These are phyloP conservation scores for Pocillopora grandis DNA, from an alignment of 92 coral and sea anemone genomes.

Conservation along the genomic window DNA sequence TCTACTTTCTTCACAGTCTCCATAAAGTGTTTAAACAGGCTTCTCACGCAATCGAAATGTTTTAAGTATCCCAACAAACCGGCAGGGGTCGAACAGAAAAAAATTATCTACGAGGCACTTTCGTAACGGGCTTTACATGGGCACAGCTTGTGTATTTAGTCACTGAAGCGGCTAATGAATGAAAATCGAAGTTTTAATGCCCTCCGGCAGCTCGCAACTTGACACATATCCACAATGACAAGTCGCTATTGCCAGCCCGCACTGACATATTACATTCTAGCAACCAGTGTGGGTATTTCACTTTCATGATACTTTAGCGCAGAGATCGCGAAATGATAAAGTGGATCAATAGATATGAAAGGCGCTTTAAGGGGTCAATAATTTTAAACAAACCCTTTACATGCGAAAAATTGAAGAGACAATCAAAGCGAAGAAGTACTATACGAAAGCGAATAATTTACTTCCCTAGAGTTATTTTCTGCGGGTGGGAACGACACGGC, in stretches of 20 bases:
- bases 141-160: constrained; percentile 16
- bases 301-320: constrained; percentile 2
- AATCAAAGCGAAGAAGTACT: background rate
- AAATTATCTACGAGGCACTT: background rate
- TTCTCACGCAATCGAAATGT: constrained; percentile 16
- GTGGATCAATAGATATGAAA: background rate
- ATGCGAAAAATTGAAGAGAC: background rate
- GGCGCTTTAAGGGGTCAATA: background rate
- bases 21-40: constrained; percentile 2
- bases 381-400: constrained; percentile 1
- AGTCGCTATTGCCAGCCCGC: background rate
- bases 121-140: constrained; percentile 8
- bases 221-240: constrained; percentile 39
- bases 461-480: background rate
- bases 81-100: constrained; percentile 33
- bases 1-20: constrained; percentile 1
- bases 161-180: constrained; percentile 36
- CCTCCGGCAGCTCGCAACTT: constrained; percentile 23
- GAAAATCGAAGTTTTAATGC: constrained; percentile 31
- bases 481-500: background rate
- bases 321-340: constrained; percentile 5
- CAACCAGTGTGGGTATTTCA: constrained; percentile 2
- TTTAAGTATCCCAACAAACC: constrained; percentile 4
- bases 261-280: constrained; percentile 5
- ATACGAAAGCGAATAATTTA: constrained; percentile 15